Conservation (phyloP, 2,888 invertebrate species). For the Amiota mariae region DNA sequence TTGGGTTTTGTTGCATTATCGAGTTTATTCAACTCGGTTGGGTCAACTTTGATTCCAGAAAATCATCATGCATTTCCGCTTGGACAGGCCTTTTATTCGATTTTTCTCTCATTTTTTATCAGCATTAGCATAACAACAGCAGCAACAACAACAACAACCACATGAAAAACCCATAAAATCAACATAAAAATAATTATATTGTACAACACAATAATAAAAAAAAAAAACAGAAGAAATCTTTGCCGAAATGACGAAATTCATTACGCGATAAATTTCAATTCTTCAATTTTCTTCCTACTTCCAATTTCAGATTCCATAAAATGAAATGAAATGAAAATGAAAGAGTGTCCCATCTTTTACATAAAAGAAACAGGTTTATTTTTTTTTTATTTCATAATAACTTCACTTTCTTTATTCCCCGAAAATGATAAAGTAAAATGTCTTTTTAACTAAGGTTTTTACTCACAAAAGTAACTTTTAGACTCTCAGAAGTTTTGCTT, state of each 20-base stretch:
- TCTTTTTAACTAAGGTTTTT: too few relatives aligned
- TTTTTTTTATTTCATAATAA: too few relatives aligned
- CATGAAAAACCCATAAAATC: background rate
- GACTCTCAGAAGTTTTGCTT: too few relatives aligned
- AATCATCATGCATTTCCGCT: slow-evolving; percentile 22
- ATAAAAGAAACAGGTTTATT: too few relatives aligned
- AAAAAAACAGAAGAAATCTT: background rate
- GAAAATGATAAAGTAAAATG: too few relatives aligned
- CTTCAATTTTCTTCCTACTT: background rate
- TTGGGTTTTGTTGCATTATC: slow-evolving; percentile 26
- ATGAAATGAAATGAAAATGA: too few relatives aligned
- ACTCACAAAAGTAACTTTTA: too few relatives aligned
- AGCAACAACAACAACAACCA: slow-evolving; percentile 30
- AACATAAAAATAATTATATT: too few relatives aligned
- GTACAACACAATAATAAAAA: too few relatives aligned
- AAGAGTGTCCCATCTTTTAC: too few relatives aligned
- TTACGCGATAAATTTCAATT: slow-evolving; percentile 12
- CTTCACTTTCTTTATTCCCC: too few relatives aligned
- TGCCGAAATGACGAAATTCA: slow-evolving; percentile 20
- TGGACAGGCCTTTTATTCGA: slow-evolving; percentile 21
- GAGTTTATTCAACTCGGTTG: slow-evolving; percentile 4
- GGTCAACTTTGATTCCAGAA: slow-evolving; percentile 8
- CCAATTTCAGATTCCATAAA: background rate
- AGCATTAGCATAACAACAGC: slow-evolving; percentile 34
- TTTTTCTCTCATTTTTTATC: background rate